Base-by-base conservation (phyloP, 2,797 vertebrate species). In the Nannoperca obscura region DNA sequence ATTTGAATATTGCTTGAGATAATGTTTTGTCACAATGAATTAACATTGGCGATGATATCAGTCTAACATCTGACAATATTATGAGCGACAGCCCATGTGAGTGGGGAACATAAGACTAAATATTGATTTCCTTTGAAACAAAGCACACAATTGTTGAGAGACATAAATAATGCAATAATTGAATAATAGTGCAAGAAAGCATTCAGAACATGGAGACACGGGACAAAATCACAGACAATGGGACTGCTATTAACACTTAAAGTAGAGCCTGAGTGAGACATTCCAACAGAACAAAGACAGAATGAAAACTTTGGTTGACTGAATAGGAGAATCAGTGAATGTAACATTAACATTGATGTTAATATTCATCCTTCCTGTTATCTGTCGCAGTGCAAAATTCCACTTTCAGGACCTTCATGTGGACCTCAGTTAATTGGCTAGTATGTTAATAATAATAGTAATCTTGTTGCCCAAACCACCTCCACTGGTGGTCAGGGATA, bases 111-210 rank as follows among this genome's bases (percentile, higher is more conserved):
- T 30, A 32, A 74, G 85, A 76, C 49, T 60, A 70, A 78, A 83
- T 32, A 38, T 63, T 8, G 32, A 84, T 74, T 84, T 85, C 50
- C 36, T 84, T 76, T 67, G 54, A 88, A 85, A 85, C 36, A 64
- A 82, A 88, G 67, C 55, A 47, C 57, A 83, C 34, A 76, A 44
- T 54, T 73, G 44, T 76, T 71, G 52, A 60, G 53, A 79, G 80
- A 91, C 86, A 90, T 90, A 94, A 93, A 94, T 92, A 92, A 92
- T 8, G 74, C 72, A 84, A 76, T 81, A 72, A 69, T 63, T 76
- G 86, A 87, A 86, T 32, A 90, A 76, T 89, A 91, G 91, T 92
- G 90, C 91, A 92, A 88, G 80, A 89, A 91, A 91, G 88, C 81
- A 30, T 89, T 80, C 38, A 59, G 71, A 73, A 76, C 76, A 76